Conservation (phyloP, 2,113 vertebrate species). For the Merops nubicus region DNA sequence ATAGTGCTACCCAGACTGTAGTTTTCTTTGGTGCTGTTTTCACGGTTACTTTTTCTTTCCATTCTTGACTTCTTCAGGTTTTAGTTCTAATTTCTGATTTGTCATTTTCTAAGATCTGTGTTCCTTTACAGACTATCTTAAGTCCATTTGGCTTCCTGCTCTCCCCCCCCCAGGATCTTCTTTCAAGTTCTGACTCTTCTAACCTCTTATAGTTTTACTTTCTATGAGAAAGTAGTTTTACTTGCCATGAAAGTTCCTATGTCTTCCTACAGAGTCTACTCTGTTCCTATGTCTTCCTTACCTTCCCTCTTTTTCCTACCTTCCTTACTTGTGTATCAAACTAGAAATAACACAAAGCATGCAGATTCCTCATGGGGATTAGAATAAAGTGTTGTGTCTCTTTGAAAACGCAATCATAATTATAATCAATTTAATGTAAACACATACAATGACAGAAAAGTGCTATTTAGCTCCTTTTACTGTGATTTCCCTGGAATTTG, state of each 20-base stretch:
- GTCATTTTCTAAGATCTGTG: neutral
- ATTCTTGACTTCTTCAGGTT: neutral
- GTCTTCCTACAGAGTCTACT: too few relatives aligned
- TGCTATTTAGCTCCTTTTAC: neutral
- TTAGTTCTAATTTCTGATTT: neutral
- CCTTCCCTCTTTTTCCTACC: neutral
- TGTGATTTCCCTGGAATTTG: neutral
- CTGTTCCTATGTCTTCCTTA: neutral
- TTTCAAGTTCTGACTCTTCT: neutral
- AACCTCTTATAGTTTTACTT: too few relatives aligned
- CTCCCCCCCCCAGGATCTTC: accelerated
- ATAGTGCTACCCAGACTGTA: accelerated
- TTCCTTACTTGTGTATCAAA: neutral
- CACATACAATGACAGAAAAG: neutral
- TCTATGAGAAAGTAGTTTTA: too few relatives aligned
- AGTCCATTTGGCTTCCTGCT: accelerated
- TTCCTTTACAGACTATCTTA: neutral
- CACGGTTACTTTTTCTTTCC: neutral
- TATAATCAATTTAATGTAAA: neutral
- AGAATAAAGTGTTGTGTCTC: accelerated
- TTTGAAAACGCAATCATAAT: neutral
- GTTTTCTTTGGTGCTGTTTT: neutral
- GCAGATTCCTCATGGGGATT: neutral
- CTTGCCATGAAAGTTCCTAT: too few relatives aligned
- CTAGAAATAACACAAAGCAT: neutral